Evolutionary conservation across 2,797 vertebrate genomes (phyloP), one percentile per base, ranked within the genome.

Genomic region (Emydoidea blandingii): DNA sequence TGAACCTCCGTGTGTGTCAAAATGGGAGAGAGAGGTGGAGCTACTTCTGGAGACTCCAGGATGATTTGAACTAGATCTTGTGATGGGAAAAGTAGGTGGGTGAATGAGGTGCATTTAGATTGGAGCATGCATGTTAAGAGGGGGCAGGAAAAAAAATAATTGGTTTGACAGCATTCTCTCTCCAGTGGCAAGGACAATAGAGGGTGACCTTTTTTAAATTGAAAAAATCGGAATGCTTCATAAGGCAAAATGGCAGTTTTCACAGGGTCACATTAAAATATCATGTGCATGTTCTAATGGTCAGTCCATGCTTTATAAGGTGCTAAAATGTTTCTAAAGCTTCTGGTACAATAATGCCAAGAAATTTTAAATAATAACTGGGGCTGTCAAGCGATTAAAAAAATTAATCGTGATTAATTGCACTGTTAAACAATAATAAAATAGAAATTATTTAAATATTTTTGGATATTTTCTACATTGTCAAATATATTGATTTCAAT

Each of bases 171-270:
- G 25, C 0, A 0, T 41, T 15, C 23, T 53, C 79, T 62, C 8
- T 27, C 74, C 93, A 54, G 3, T 80, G 78, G 78, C 85, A 31
- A 91, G 90, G 72, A 47, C 25, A 29, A 47, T 12, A 76, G 37
- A 21, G 27, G 79, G 52, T 53, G 81, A 23, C 4, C 4, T 50
- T 12, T 52, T 41, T 15, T 90, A 83, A 8, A 47, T 2, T 14
- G 72, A 76, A 76, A 76, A 76, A 47, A 29, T 2, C 8, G 41
- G 72, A 76, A 68, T 92, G 50, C 37, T 47, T 31, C 18, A 12
- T 54, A 80, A 91, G 92, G 88, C 92, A 95, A 97, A 79, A 97
- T 95, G 96, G 81, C 65, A 53, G 62, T 94, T 96, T 88, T 94
- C 92, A 53, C 95, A 41, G n/a, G 16, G 5, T 72, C 37, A 92